phyloP scores from a whole-genome alignment of 2,113 vertebrate species.

The Ceratotherium simum region DNA sequence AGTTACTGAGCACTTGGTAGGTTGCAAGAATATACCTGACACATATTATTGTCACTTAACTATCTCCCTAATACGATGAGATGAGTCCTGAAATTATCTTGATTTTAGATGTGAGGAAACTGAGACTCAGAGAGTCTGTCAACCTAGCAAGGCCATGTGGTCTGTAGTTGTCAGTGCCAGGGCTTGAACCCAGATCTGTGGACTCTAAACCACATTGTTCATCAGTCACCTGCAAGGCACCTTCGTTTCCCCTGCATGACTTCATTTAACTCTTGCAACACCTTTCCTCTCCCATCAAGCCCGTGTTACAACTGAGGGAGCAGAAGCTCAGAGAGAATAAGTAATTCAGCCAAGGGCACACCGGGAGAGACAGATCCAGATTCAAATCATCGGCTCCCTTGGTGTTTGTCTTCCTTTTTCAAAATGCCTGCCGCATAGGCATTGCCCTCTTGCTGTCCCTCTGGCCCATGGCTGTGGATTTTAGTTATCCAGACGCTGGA shows the following conservation, averaged over 20 bases:
- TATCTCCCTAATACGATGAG: not conserved
- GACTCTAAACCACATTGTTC: too few species aligned
- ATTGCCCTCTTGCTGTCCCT: fast-evolving
- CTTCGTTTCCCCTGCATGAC: not conserved
- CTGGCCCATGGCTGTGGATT: too few species aligned
- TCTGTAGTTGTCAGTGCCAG: not conserved
- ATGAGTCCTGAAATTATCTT: not conserved
- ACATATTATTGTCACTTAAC: not conserved
- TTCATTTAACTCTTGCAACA: not conserved
- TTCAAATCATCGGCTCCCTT: fast-evolving
- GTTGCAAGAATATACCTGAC: not conserved
- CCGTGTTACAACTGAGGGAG: not conserved
- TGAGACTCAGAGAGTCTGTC: not conserved
- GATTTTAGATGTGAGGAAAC: not conserved
- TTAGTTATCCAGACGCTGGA: not conserved
- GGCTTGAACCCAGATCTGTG: not conserved
- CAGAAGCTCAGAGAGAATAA: not conserved
- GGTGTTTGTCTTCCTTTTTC: not conserved
- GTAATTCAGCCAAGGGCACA: too few species aligned
- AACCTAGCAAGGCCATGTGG: not conserved
- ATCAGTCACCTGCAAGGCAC: too few species aligned
- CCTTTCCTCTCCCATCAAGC: not conserved
- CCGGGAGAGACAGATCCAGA: not conserved
- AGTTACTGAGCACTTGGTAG: not conserved
- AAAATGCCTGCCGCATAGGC: not conserved